Conservation (phyloP, 2,797 vertebrate species). For the Gymnothorax reevesii region DNA sequence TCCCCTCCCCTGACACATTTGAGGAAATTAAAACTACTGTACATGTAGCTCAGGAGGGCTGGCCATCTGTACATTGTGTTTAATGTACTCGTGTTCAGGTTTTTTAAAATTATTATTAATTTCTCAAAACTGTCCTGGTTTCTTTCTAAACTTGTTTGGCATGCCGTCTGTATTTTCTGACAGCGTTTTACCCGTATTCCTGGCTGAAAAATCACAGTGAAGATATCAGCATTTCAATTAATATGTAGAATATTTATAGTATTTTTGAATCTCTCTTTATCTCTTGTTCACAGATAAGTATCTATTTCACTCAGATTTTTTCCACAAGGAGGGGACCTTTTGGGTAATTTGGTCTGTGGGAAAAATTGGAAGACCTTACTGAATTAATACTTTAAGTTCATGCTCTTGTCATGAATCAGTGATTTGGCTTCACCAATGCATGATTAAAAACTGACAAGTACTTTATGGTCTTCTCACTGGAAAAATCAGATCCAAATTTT, state of each 20-base stretch:
- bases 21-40: constrained; percentile 62
- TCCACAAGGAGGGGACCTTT: too few species aligned
- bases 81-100: constrained; percentile 50
- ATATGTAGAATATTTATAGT: too few species aligned
- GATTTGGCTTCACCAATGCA: neutral
- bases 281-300: neutral
- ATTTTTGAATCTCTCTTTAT: neutral
- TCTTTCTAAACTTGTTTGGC: constrained; percentile 39
- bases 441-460: neutral
- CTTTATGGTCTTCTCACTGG: neutral
- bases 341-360: too few species aligned
- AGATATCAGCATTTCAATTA: constrained; percentile 8
- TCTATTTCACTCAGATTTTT: too few species aligned
- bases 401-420: neutral
- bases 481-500: neutral
- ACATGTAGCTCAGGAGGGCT: constrained; percentile 70
- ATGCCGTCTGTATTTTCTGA: neutral
- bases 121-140: constrained; percentile 33
- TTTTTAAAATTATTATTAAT: constrained; percentile 65
- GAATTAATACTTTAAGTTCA: neutral
- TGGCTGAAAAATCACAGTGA: constrained; percentile 47
- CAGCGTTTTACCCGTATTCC: constrained; percentile 43
- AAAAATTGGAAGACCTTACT: neutral
- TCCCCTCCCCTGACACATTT: constrained; percentile 62
- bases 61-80: constrained; percentile 54